Evolutionary conservation across 2,888 invertebrate species (phyloP).

Genomic region (Prenolepis imparis): DNA sequence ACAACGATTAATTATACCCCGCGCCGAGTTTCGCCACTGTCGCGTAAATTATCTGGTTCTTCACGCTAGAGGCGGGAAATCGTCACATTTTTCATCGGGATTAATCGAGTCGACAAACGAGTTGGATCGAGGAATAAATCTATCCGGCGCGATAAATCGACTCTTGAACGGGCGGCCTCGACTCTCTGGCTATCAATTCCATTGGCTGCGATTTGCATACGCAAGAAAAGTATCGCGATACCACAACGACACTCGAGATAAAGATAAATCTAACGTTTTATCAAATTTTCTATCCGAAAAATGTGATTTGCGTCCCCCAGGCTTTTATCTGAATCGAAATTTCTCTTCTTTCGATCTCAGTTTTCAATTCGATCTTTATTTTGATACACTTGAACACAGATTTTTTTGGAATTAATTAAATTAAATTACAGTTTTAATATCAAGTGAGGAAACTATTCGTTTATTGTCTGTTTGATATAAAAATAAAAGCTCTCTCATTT

Average conservation of each 20-base stretch:
- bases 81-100: slow-evolving; percentile 71
- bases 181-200: slow-evolving; percentile 58
- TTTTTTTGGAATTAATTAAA: not conserved
- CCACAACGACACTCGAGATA: slow-evolving; percentile 51
- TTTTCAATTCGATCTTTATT: not conserved
- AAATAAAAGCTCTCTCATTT: no score
- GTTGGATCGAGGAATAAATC: slow-evolving; percentile 74
- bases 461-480: not conserved
- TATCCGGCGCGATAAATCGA: slow-evolving; percentile 73
- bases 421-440: no score
- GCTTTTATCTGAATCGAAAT: slow-evolving; percentile 25
- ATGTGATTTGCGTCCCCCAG: not conserved
- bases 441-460: not conserved
- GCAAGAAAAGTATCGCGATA: slow-evolving; percentile 71
- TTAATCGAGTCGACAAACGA: slow-evolving; percentile 77
- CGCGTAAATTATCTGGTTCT: slow-evolving; percentile 47
- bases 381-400: not conserved
- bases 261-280: not conserved
- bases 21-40: slow-evolving; percentile 13
- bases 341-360: not conserved
- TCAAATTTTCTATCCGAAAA: not conserved
- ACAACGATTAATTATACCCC: slow-evolving; percentile 44
- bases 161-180: slow-evolving; percentile 17
- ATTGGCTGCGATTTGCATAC: slow-evolving; percentile 70
- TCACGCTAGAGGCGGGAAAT: slow-evolving; percentile 55